Evolutionary conservation across 2,797 vertebrate genomes (phyloP).

Genomic region (Rhynchonycteris naso): DNA sequence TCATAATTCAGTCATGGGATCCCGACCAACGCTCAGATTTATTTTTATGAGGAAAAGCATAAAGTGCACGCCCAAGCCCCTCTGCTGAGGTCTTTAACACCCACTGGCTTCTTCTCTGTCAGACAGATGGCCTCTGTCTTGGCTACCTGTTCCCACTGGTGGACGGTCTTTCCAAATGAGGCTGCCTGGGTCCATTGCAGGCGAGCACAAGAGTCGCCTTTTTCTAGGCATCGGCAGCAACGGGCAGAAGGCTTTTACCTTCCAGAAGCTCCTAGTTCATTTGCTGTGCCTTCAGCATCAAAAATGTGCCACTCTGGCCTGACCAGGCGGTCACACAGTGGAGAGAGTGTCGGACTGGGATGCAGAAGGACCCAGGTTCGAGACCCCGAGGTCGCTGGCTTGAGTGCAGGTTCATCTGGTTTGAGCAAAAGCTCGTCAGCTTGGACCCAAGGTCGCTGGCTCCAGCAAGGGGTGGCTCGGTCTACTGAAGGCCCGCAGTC

Average conservation of each 20-base stretch:
- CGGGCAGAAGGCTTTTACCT: slow-evolving; percentile 48
- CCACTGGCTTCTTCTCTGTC: slow-evolving; percentile 62
- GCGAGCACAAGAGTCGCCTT: slow-evolving; percentile 54
- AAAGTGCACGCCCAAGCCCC: not conserved
- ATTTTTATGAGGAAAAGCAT: slow-evolving; percentile 9
- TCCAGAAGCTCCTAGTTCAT: slow-evolving; percentile 30
- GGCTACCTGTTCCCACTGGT: slow-evolving; percentile 69
- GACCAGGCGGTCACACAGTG: no score
- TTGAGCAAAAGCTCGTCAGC: no score
- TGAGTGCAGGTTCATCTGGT: no score
- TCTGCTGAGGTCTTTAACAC: slow-evolving; percentile 53
- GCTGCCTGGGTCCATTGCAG: not conserved
- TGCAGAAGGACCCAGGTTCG: no score
- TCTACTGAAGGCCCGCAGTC: no score
- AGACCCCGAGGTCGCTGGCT: no score
- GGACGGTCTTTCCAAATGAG: slow-evolving; percentile 44
- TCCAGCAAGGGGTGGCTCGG: no score
- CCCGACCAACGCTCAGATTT: slow-evolving; percentile 50
- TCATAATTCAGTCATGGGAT: slow-evolving; percentile 49
- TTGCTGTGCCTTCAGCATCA: not conserved
- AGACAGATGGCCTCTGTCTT: slow-evolving; percentile 76
- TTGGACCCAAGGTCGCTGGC: no score
- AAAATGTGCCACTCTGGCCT: not conserved
- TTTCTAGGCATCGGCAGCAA: not conserved
- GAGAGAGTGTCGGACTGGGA: no score